Evolutionary conservation across 2,113 vertebrate species (phyloP).

Genomic region (Hemichromis elongatus): DNA sequence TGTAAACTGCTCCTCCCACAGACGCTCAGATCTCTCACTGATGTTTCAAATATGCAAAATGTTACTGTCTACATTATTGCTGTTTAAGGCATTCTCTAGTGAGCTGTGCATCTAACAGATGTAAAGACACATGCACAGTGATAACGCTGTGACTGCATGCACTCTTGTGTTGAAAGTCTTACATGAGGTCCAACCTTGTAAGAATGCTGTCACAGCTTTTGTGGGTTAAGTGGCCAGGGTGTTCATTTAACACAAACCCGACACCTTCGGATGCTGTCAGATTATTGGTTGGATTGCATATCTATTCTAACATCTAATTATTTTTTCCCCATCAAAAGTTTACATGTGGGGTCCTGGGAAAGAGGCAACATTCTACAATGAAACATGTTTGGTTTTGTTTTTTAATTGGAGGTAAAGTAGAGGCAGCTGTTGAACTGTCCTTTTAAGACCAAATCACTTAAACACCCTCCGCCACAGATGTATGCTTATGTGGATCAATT

Average conservation of each 20-base stretch:
- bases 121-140: not conserved
- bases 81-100: not conserved
- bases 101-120: not conserved
- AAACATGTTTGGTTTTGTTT: not conserved
- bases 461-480: constrained; percentile 44
- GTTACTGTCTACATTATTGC: not conserved
- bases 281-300: not conserved
- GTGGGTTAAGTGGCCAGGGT: not conserved
- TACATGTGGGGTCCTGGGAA: not conserved
- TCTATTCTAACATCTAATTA: not conserved
- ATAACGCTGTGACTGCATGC: not conserved
- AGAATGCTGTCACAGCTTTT: not conserved
- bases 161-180: not conserved
- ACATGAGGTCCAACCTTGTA: not conserved
- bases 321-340: not conserved
- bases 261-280: not conserved
- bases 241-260: not conserved
- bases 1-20: not conserved
- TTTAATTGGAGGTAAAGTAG: constrained; percentile 12
- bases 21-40: not conserved
- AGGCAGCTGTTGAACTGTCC: constrained; percentile 49
- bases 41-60: not conserved
- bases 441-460: constrained; percentile 59
- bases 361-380: constrained; percentile 20
- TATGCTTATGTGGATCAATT: constrained; percentile 46